Evolutionary conservation across 2,113 vertebrate genomes (phyloP), one percentile per base, ranked within the genome.

Genomic region (Myrmecobius fasciatus): DNA sequence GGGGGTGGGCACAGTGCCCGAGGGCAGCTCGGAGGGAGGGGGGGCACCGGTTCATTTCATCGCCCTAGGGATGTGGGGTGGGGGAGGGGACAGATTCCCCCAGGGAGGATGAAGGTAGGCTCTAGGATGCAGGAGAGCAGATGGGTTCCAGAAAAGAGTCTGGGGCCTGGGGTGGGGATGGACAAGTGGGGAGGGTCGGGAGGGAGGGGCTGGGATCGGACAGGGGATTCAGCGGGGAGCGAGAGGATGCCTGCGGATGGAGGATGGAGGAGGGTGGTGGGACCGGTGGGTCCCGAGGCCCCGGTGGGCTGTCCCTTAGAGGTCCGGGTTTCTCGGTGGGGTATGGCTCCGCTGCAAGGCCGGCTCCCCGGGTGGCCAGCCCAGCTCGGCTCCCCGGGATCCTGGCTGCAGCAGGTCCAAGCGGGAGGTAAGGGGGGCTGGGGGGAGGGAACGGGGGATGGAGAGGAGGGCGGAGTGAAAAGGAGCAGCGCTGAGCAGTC

Each of bases 1-100:
- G 98, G 98, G 97, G 97, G 98, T 97, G 97, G 98, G 98, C 98
- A 98, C 97, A 90, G 96, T 96, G 97, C 96, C 97, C 56, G 53
- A 90, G 94, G 91, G 91, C 60, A 88, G 94, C 75, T 91, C 93
- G 60, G 91, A 97, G 96, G 96, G 93, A 94, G 90, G 95, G 53
- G 92, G 93, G 95, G 91, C 97, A 96, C 93, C 53, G 67, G 97
- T 51, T 98, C 97, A 98, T 98, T 95, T 94, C 97, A 97, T 98
- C 95, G 97, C 97, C 92, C 96, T 96, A 91, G 96, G 88, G 56
- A 43, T 43, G 67, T n/a, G 56, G 67, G 96, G 95, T 54, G 91
- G 97, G 90, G 90, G 92, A 89, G 94, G 96, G 94, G 97, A 98
- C 91, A 49, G 60, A 91, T 96, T 91, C 91, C 91, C 31, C 93